Conservation (phyloP, 1,140 invertebrate species). For the Drosophila paulistorum region DNA sequence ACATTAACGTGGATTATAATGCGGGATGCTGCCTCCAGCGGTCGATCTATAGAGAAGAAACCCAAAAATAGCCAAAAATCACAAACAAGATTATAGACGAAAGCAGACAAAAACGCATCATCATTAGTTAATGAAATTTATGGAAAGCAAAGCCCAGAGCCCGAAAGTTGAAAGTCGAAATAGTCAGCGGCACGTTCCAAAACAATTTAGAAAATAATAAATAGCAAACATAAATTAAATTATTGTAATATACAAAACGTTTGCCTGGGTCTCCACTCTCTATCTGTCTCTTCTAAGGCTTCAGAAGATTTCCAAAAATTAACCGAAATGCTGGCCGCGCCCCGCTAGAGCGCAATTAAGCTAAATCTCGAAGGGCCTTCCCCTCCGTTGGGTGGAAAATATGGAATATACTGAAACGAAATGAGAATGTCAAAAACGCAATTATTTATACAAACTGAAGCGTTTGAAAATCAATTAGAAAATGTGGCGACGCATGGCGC, state of each 20-base stretch:
- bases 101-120: slow-evolving; percentile 16
- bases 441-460: slow-evolving; percentile 82
- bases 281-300: slow-evolving; percentile 12
- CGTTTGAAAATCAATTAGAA: slow-evolving; percentile 83
- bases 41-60: not conserved
- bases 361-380: slow-evolving; percentile 49
- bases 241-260: slow-evolving; percentile 74
- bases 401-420: slow-evolving; percentile 30
- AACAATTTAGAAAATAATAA: slow-evolving; percentile 82
- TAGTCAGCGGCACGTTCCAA: slow-evolving; percentile 71
- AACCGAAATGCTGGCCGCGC: slow-evolving; percentile 38
- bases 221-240: slow-evolving; percentile 82
- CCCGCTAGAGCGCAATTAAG: slow-evolving; percentile 62
- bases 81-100: no score
- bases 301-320: slow-evolving; percentile 58
- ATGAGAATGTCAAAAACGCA: slow-evolving; percentile 76
- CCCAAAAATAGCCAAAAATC: slow-evolving; percentile 41
- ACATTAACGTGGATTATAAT: slow-evolving; percentile 61
- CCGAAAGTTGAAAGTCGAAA: slow-evolving; percentile 7
- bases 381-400: slow-evolving; percentile 35
- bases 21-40: not conserved
- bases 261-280: not conserved
- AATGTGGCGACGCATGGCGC: slow-evolving; percentile 81
- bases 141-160: slow-evolving; percentile 31
- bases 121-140: slow-evolving; percentile 69